Evolutionary conservation across 2,888 invertebrate species (phyloP).

Genomic region (Anaspis maculata): DNA sequence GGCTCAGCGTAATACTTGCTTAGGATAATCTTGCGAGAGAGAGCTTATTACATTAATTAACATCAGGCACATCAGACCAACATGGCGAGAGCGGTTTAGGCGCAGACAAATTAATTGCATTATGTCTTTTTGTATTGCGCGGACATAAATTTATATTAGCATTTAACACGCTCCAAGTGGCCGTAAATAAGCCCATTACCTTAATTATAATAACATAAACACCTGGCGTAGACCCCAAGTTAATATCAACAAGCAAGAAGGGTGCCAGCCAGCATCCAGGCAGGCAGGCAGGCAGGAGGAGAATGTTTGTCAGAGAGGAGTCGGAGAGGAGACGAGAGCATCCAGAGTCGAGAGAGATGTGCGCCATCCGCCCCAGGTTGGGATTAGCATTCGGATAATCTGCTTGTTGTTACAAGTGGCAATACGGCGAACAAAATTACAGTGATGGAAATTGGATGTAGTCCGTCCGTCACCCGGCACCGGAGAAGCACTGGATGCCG

Average conservation of each 20-base stretch:
- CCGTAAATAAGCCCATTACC: conserved; percentile 26
- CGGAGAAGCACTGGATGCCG: no score
- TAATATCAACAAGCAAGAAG: conserved; percentile 15
- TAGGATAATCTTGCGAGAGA: no score
- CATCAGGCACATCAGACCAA: no score
- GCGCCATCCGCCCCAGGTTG: conserved; percentile 7
- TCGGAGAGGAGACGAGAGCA: conserved; percentile 8
- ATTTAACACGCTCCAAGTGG: conserved; percentile 21
- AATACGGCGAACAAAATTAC: conserved; percentile 12
- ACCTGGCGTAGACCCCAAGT: conserved; percentile 21
- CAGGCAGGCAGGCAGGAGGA: no score
- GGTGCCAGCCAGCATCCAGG: neutral
- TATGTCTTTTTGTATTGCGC: no score
- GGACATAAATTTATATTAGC: conserved; percentile 13
- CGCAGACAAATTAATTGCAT: no score
- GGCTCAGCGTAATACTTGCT: no score
- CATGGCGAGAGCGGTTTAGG: no score
- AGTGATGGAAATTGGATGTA: no score
- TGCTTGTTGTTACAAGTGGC: conserved; percentile 17
- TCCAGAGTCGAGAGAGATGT: neutral
- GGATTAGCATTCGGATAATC: conserved; percentile 17
- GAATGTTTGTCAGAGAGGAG: no score
- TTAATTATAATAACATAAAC: conserved; percentile 27
- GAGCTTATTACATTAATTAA: no score
- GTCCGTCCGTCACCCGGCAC: no score